Evolutionary conservation across 2,888 invertebrate genomes (phyloP), one percentile per base, ranked within the genome.

Genomic region (Griposia aprilina): DNA sequence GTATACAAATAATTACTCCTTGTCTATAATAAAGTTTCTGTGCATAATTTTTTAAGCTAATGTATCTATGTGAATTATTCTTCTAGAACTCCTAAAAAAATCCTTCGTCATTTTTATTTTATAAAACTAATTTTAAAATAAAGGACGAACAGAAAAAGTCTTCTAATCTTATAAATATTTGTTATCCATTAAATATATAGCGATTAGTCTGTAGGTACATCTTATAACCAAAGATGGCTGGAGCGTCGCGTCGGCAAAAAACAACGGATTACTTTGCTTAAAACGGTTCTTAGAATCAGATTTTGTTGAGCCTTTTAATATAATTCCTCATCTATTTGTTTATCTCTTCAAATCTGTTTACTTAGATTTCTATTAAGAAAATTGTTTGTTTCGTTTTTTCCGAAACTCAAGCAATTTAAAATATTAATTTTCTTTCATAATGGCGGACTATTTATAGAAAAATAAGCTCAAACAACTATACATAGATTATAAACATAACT

Each of bases 181-280:
- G 11, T 15, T 30, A 48, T 41, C n/a, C 60, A 55, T 73, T 50
- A 78, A 83, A 78, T 50, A 81, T 72, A 82, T 60, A 59, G 48
- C 30, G 48, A 65, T 6, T 13, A 69, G 17, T 30, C 78, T 36
- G 30, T n/a, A 55, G 36, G 30, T n/a, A 55, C 83, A 63, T 20
- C 26, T 76, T 48, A 3, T 66, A 63, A 76, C 62, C 73, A 57
- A 26, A 20, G 13, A 59, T 45, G 68, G 41, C 69, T 70, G 30
- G 30, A n/a, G 17, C 36, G 59, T 30, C 66, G 17, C 36, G 59
- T 30, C 66, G n/a, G 59, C 52, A 70, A 70, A 70, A 81, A 81
- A 81, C 26, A 67, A 68, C 57, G 50, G 45, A 81, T 85, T 75
- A 65, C 17, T 60, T 76, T 68, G 17, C 74, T 55, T 13, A 20